phyloP scores from a whole-genome alignment of 2,797 vertebrate genomes.

The Babyrousa celebensis region DNA sequence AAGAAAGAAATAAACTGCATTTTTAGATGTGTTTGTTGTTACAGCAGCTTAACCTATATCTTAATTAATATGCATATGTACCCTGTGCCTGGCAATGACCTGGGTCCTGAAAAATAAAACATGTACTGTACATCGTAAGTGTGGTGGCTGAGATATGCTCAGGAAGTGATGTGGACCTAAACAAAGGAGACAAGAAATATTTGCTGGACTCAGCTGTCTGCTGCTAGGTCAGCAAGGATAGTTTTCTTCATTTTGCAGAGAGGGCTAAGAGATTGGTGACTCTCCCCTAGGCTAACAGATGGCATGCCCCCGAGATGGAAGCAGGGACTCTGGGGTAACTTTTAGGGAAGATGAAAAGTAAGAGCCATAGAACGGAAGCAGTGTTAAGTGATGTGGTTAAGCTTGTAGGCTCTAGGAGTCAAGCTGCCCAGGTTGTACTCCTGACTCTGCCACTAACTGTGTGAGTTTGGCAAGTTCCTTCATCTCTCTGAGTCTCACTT shows the following conservation, averaged over 20 bases:
- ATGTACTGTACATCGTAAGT: not conserved
- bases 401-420: not conserved
- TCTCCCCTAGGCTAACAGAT: not conserved
- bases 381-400: not conserved
- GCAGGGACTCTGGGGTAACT: constrained; percentile 67
- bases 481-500: not conserved
- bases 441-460: not conserved
- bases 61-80: not conserved
- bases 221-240: not conserved
- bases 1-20: constrained; percentile 18
- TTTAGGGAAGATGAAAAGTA: not conserved
- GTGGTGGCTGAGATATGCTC: not conserved
- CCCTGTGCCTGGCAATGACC: not conserved
- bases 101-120: not conserved
- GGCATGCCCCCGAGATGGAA: constrained; percentile 72
- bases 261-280: not conserved
- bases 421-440: not conserved
- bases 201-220: not conserved
- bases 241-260: not conserved
- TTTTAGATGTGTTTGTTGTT: constrained; percentile 26
- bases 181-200: not conserved
- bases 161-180: not conserved
- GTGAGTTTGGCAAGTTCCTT: not conserved
- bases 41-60: not conserved
- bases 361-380: not conserved